Percentiles rank a stretch among this genome's conserved stretches.
Conservation (phyloP, 2,113 vertebrate genomes). For the Talpa occidentalis region DNA sequence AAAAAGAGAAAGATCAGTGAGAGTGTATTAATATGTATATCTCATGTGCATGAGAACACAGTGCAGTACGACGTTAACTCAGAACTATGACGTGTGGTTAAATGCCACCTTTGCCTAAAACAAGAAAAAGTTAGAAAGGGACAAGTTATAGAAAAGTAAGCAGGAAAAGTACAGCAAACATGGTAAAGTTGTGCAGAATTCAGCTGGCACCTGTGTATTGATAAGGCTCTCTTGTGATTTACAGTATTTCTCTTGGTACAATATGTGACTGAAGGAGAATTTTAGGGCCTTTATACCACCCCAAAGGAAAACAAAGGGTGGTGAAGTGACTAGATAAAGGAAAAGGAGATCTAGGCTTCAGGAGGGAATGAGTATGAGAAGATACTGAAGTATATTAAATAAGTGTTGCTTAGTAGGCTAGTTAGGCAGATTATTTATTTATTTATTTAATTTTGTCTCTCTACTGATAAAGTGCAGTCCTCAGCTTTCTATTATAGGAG, state of each 20-base stretch:
- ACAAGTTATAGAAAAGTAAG: background rate
- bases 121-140: background rate
- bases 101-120: background rate
- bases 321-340: background rate
- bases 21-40: background rate
- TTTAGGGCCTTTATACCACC: background rate
- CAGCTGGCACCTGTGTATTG: background rate
- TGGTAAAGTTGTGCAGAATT: background rate
- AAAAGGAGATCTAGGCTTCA: background rate
- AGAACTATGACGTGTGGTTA: background rate
- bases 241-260: background rate
- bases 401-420: background rate
- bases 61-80: background rate
- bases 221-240: background rate
- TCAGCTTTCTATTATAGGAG: background rate
- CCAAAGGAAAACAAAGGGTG: background rate
- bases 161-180: background rate
- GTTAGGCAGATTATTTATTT: background rate
- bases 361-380: background rate
- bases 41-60: background rate
- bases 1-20: background rate
- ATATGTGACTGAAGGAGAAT: background rate
- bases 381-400: background rate
- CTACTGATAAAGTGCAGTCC: background rate
- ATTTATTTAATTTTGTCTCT: no score